Percentiles rank a stretch among this genome's conserved stretches.
phyloP scores from a whole-genome alignment of 2,888 invertebrate species.

The Theodoxus fluviatilis region DNA sequence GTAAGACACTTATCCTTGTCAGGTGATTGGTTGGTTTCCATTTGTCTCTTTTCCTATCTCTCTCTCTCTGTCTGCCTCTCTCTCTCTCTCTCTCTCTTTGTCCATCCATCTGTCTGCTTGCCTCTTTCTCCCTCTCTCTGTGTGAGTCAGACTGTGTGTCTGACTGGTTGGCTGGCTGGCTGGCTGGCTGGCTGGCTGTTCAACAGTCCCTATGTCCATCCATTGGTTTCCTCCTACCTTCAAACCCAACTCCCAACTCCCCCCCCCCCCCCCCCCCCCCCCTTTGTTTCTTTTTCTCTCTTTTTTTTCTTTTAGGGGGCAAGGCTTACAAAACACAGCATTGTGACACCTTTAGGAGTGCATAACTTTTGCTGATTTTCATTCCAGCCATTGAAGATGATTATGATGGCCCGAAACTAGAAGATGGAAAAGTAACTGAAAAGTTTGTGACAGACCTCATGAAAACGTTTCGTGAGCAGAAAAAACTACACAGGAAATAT shows the following conservation, averaged over 20 bases:
- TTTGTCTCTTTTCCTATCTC: neutral
- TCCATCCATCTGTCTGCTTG: neutral
- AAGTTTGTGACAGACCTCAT: slow-evolving; percentile 89
- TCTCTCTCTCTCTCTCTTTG: neutral
- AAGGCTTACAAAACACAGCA: too few species aligned
- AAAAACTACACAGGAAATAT: slow-evolving; percentile 93
- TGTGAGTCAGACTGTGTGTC: too few species aligned
- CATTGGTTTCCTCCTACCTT: too few species aligned
- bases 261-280: too few species aligned
- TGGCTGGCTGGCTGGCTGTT: too few species aligned
- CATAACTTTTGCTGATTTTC: too few species aligned
- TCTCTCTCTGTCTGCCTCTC: neutral
- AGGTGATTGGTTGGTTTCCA: neutral
- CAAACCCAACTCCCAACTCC: too few species aligned
- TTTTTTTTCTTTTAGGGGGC: neutral
- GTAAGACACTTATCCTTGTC: slow-evolving; percentile 68
- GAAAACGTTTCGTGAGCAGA: slow-evolving; percentile 87
- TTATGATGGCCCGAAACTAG: slow-evolving; percentile 87
- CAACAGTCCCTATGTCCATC: too few species aligned
- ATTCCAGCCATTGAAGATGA: slow-evolving; percentile 87
- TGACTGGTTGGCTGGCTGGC: too few species aligned
- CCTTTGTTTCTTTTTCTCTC: neutral
- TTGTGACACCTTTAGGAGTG: too few species aligned
- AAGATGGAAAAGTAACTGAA: slow-evolving; percentile 79
- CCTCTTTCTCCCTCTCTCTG: too few species aligned